Evolutionary conservation across 2,113 vertebrate species (phyloP).

Genomic region (Laticauda colubrina): DNA sequence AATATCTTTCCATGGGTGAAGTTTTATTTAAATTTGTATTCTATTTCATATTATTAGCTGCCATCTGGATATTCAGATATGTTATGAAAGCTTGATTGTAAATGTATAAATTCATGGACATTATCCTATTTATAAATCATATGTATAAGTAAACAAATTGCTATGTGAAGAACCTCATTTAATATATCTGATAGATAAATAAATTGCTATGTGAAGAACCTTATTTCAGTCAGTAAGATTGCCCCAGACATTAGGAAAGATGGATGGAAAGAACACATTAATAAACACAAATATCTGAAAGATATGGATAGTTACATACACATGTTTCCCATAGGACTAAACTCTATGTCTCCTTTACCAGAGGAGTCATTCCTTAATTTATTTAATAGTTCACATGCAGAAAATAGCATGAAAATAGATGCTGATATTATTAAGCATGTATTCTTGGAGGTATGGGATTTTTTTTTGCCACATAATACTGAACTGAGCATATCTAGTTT

Average conservation of each 20-base stretch:
- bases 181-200: neutral
- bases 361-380: neutral
- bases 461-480: neutral
- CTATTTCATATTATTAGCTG: neutral
- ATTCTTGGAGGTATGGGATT: neutral
- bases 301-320: neutral
- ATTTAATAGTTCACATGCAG: neutral
- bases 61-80: neutral
- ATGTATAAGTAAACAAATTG: neutral
- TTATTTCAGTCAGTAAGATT: neutral
- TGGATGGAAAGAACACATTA: neutral
- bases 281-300: neutral
- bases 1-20: neutral
- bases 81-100: neutral
- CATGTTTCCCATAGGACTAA: neutral
- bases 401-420: neutral
- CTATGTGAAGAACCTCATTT: neutral
- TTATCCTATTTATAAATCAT: neutral
- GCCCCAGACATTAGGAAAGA: neutral
- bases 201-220: neutral
- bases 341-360: neutral
- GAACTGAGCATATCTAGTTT: neutral
- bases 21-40: neutral
- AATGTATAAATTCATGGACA: neutral
- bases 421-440: neutral